phyloP scores from a whole-genome alignment of 2,888 invertebrate genomes.

The Hesperia comma region DNA sequence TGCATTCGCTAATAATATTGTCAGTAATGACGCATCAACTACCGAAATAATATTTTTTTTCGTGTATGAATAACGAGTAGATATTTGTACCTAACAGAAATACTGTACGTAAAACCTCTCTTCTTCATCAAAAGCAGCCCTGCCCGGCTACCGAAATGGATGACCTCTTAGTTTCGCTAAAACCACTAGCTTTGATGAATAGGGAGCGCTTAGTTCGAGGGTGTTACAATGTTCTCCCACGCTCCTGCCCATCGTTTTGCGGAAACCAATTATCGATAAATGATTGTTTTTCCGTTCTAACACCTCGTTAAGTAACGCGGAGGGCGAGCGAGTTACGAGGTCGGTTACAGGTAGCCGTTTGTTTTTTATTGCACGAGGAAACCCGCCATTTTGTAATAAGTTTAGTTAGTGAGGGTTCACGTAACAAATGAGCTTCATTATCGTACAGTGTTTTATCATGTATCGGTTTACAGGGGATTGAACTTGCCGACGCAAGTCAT shows the following conservation, averaged over 20 bases:
- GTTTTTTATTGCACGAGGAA: conserved; percentile 4
- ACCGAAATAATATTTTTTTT: too few species aligned
- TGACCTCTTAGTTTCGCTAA: background rate
- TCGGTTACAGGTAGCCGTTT: conserved; percentile 15
- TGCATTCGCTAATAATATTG: too few species aligned
- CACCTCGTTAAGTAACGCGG: conserved; percentile 28
- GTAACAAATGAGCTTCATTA: too few species aligned
- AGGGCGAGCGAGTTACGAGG: conserved; percentile 22
- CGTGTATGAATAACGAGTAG: too few species aligned
- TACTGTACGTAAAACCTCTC: too few species aligned
- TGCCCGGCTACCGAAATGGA: background rate
- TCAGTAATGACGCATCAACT: too few species aligned
- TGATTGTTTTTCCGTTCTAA: conserved; percentile 32
- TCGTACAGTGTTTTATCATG: too few species aligned
- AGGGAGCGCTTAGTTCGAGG: conserved; percentile 21
- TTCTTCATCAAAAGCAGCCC: too few species aligned
- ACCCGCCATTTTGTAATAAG: background rate
- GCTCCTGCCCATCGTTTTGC: conserved; percentile 38
- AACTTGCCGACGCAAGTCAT: too few species aligned
- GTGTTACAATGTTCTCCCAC: conserved; percentile 17
- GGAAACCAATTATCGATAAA: conserved; percentile 37
- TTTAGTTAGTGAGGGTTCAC: background rate
- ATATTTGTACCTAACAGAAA: too few species aligned
- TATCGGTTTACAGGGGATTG: too few species aligned
- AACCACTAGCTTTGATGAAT: conserved; percentile 22